phyloP scores from a whole-genome alignment of 1,140 invertebrate genomes.

The Kradibia gibbosae region DNA sequence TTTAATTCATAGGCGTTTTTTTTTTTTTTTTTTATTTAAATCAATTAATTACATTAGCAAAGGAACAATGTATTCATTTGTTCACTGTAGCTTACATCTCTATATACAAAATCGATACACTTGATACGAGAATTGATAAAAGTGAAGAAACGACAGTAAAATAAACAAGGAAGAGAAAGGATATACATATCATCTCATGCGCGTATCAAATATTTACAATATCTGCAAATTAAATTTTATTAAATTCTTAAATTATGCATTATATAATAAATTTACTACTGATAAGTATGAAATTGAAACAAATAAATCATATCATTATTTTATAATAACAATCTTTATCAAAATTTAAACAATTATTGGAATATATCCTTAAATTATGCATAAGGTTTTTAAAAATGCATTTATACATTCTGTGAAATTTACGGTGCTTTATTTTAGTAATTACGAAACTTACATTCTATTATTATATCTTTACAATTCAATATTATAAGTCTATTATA shows the following conservation, averaged over 20 bases:
- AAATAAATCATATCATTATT: too few relatives aligned
- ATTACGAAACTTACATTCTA: too few relatives aligned
- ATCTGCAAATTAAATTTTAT: constrained; percentile 8
- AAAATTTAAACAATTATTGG: neutral
- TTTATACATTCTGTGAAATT: neutral
- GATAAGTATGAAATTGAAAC: too few relatives aligned
- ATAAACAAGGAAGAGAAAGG: neutral
- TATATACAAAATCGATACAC: constrained; percentile 27
- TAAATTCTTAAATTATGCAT: too few relatives aligned
- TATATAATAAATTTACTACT: too few relatives aligned
- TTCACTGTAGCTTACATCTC: neutral
- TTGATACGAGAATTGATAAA: constrained; percentile 12
- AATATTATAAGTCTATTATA: too few relatives aligned
- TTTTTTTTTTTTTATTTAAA: constrained; percentile 18
- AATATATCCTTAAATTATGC: neutral
- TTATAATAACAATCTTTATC: neutral
- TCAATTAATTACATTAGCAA: constrained; percentile 28
- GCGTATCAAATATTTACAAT: neutral
- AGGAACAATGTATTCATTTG: constrained; percentile 26
- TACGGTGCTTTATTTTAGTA: too few relatives aligned
- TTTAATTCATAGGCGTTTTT: constrained; percentile 38
- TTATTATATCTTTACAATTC: too few relatives aligned
- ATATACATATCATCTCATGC: neutral
- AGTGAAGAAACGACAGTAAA: neutral
- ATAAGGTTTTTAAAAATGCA: neutral